Base-by-base conservation (phyloP, 2,797 vertebrate species). In the Hybognathus amarus region DNA sequence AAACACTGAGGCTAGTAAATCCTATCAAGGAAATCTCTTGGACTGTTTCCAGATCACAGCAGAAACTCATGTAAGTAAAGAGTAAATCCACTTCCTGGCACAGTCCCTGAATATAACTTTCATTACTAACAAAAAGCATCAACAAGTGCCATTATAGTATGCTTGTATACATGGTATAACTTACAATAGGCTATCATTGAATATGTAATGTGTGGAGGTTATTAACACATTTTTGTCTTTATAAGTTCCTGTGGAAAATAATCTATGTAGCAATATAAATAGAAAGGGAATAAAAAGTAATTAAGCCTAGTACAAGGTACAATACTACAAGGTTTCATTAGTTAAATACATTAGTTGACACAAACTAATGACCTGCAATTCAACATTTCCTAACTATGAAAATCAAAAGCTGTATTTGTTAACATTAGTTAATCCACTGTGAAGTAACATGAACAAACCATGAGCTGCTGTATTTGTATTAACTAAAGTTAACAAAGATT, bases 11-110 rank as follows among this genome's bases (percentile, higher is more conserved):
- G 27, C 20, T 6, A 66, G 27, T 36, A n/a, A 66, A 78, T 78
- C 61, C 77, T 36, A 66, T 78, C 61, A 36, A 50, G 77, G 40
- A 78, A 78, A 78, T 78, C 61, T 78, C 27, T 36, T 50, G 76
- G 61, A 36, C 42, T 11, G 7, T 50, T 66, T 50, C 76, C 76
- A 78, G 27, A 50, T 50, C 27, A 47, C 61, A 78, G 42, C 24
- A 78, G 59, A 78, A 78, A 33, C 59, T 22, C 18, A 0, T 63
- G 56, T 6, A 63, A 77, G 56, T 30, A 45, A 77, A 77, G 38
- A 42, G 75, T 45, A 33, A 50, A 5, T 66, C 42, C 61, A 50
- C 38, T 66, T 78, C 61, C 27, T 36, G 77, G 12, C 61, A 36
- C 6, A n/a, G 45, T 66, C 18, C 42, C 24, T 33, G 42, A 50